Percentiles rank a stretch among this genome's conserved stretches.
Evolutionary conservation across 2,797 vertebrate species (phyloP).

Genomic region (Lycodopsis pacificus): DNA sequence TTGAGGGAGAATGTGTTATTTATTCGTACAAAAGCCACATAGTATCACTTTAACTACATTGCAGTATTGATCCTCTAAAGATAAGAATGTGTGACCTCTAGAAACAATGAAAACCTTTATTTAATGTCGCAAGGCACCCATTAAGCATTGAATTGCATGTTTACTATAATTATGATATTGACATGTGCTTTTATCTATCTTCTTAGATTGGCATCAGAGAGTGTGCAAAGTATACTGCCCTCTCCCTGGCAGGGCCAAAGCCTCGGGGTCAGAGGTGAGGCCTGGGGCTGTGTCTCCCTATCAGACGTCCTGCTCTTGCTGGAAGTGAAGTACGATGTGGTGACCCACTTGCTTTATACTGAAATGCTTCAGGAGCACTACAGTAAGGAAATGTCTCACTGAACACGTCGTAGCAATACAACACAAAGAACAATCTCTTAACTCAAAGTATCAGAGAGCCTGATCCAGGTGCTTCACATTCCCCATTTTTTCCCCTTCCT

Average conservation of each 20-base stretch:
- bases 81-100: neutral
- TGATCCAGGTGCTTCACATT: constrained; percentile 12
- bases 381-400: constrained; percentile 67
- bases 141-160: neutral
- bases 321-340: constrained; percentile 82
- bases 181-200: constrained; percentile 31
- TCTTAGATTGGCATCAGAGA: constrained; percentile 76
- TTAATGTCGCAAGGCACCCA: neutral
- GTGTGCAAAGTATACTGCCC: constrained; percentile 70
- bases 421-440: neutral
- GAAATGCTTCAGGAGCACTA: constrained; percentile 86
- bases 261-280: constrained; percentile 37
- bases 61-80: neutral
- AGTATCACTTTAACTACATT: neutral
- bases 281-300: constrained; percentile 64
- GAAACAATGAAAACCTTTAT: neutral
- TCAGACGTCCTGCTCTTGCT: constrained; percentile 78
- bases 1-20: neutral
- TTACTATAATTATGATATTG: neutral
- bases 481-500: neutral
- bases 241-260: constrained; percentile 35
- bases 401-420: neutral
- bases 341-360: constrained; percentile 74
- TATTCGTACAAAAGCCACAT: neutral
- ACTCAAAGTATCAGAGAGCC: neutral